Evolutionary conservation across 1,140 invertebrate species (phyloP).

Genomic region (Drosophila mojavensis): DNA sequence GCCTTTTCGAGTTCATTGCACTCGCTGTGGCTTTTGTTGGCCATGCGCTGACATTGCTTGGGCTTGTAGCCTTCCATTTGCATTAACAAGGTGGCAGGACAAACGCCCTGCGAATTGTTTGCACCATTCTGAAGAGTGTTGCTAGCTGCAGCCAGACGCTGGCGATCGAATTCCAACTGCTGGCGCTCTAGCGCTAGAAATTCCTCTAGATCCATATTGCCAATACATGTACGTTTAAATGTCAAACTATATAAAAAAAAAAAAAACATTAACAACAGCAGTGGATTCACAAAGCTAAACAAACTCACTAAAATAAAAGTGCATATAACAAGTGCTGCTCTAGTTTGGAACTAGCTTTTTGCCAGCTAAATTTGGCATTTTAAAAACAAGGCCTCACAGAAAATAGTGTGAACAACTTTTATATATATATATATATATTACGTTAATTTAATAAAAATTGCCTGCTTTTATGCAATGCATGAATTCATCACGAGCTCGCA

Average conservation of each 20-base stretch:
- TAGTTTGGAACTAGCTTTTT: too few species aligned
- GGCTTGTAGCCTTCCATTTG: constrained; percentile 34
- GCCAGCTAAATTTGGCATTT: not conserved
- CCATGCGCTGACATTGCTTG: constrained; percentile 66
- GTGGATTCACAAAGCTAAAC: not conserved
- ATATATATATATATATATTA: not conserved
- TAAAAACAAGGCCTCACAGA: too few species aligned
- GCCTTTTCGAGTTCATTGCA: constrained; percentile 61
- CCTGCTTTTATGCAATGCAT: too few species aligned
- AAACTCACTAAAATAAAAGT: not conserved
- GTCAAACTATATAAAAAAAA: too few species aligned
- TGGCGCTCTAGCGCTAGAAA: constrained; percentile 61
- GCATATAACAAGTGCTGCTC: too few species aligned
- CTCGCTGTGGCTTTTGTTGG: constrained; percentile 34
- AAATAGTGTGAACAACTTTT: not conserved
- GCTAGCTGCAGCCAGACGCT: constrained; percentile 38
- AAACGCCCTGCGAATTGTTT: constrained; percentile 22
- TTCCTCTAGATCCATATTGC: constrained; percentile 62
- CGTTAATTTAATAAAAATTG: too few species aligned
- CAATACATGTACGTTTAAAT: not conserved
- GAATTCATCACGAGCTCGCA: too few species aligned
- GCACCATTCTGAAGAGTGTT: constrained; percentile 6
- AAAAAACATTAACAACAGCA: too few species aligned
- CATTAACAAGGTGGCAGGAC: constrained; percentile 55
- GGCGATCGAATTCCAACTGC: constrained; percentile 59